phyloP scores from a whole-genome alignment of 2,113 vertebrate species.

The Atractosteus spatula region DNA sequence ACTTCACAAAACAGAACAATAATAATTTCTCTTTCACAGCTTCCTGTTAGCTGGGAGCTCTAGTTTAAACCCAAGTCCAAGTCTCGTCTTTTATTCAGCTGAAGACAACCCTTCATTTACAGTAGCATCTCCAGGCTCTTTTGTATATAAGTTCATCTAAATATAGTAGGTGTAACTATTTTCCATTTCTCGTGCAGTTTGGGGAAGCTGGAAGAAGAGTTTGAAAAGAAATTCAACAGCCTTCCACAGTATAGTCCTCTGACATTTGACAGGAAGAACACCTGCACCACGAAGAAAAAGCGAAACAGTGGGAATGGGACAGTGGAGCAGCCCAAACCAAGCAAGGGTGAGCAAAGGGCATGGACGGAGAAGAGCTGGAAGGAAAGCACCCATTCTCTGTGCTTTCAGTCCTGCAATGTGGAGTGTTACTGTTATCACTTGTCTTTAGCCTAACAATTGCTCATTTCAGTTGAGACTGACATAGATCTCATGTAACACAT shows the following conservation, averaged over 20 bases:
- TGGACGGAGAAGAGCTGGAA: conserved; percentile 8
- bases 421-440: conserved; percentile 10
- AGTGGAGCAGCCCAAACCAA: conserved; percentile 73
- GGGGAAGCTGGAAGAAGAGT: conserved; percentile 95
- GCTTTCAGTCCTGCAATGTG: conserved; percentile 18
- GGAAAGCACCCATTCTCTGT: conserved; percentile 25
- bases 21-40: too few species aligned
- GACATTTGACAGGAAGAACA: conserved; percentile 92
- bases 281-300: conserved; percentile 84
- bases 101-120: too few species aligned
- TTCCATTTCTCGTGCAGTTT: conserved; percentile 59
- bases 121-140: too few species aligned
- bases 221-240: conserved; percentile 98
- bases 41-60: too few species aligned
- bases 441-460: conserved; percentile 19
- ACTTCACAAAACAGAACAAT: too few species aligned
- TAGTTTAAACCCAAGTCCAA: too few species aligned
- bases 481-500: conserved; percentile 49
- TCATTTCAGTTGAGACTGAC: conserved; percentile 20
- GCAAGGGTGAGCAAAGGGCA: conserved; percentile 59
- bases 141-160: too few species aligned
- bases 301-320: conserved; percentile 58
- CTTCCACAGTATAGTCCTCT: conserved; percentile 92
- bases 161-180: not conserved
- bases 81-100: too few species aligned